These are phyloP conservation scores for Cebus imitator DNA, from an alignment of 2,113 vertebrate species.

Conservation along the genomic window DNA sequence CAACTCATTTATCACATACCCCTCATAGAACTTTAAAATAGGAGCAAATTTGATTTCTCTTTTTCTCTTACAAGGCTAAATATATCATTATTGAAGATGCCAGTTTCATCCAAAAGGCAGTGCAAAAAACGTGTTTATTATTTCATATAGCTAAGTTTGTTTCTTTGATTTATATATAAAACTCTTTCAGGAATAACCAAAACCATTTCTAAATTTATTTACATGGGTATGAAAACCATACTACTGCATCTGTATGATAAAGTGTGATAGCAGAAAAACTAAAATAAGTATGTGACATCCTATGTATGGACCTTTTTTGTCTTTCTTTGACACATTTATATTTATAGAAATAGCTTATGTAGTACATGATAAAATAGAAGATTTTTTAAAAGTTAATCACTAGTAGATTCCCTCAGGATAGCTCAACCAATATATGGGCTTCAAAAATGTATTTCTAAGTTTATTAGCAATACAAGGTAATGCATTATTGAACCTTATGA, in stretches of 20 bases:
- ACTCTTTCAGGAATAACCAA: not conserved
- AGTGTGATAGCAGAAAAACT: not conserved
- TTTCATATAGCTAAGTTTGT: not conserved
- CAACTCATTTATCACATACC: not conserved
- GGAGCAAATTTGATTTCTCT: constrained; percentile 11
- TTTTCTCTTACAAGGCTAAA: constrained; percentile 32
- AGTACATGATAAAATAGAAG: constrained; percentile 21
- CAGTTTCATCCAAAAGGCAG: constrained; percentile 21
- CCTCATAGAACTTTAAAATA: not conserved
- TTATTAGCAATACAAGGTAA: constrained; percentile 14
- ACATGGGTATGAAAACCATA: not conserved
- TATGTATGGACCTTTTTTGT: not conserved
- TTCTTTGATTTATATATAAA: constrained; percentile 54
- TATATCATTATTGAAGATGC: constrained; percentile 24
- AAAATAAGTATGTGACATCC: constrained; percentile 20
- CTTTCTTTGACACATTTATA: constrained; percentile 31
- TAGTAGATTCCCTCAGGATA: not conserved
- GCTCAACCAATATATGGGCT: not conserved
- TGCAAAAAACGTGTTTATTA: constrained; percentile 35
- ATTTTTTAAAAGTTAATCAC: not conserved
- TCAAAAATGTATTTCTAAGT: not conserved
- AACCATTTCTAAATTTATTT: constrained; percentile 44
- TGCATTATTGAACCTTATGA: not conserved
- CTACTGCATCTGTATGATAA: not conserved
- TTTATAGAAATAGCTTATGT: constrained; percentile 47